These are phyloP conservation scores for Poecile atricapillus DNA, from an alignment of 2,113 vertebrate species.

Conservation along the genomic window DNA sequence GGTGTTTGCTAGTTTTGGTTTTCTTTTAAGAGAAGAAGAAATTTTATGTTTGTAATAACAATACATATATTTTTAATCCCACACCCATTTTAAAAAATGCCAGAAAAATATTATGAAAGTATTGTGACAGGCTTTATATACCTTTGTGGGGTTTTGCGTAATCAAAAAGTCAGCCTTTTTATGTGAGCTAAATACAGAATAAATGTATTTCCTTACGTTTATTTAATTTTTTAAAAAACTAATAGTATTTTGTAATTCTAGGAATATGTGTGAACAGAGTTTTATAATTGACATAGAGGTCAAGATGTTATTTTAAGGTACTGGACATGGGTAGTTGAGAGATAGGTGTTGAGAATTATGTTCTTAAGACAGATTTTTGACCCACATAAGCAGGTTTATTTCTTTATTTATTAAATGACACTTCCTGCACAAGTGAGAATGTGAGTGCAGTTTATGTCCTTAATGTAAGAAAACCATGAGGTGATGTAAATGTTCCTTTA, in stretches of 20 bases:
- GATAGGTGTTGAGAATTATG: not conserved
- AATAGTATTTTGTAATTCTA: not conserved
- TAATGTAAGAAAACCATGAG: not conserved
- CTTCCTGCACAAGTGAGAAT: not conserved
- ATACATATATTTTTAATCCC: not conserved
- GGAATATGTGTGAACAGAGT: not conserved
- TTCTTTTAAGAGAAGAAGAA: not conserved
- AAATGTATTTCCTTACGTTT: not conserved
- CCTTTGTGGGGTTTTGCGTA: not conserved
- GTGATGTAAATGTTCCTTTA: not conserved
- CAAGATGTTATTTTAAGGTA: not conserved
- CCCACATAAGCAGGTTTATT: not conserved
- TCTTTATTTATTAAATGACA: not conserved
- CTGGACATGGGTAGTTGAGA: not conserved
- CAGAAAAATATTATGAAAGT: not conserved
- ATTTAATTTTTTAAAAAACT: not conserved
- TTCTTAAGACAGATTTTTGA: not conserved
- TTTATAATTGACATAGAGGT: not conserved
- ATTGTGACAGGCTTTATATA: not conserved
- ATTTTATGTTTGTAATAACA: not conserved
- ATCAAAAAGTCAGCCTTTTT: not conserved
- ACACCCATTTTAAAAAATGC: not conserved
- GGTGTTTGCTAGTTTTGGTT: not conserved
- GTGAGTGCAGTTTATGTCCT: not conserved
- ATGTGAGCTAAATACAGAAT: not conserved